Conservation (phyloP, 2,797 vertebrate species). For the Enteromius viviparus region DNA sequence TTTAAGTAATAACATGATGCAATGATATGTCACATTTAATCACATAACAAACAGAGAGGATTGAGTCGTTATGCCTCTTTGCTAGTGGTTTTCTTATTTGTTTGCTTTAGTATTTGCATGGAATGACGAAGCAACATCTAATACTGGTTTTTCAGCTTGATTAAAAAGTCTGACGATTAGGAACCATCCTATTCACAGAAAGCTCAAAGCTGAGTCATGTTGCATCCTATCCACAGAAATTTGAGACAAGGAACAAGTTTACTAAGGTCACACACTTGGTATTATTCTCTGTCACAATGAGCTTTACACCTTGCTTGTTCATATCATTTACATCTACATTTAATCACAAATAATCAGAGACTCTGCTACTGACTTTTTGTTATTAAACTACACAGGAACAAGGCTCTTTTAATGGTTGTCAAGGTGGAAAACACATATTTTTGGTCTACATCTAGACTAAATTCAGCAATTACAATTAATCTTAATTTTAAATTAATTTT, state of each 20-base stretch:
- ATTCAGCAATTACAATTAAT: neutral
- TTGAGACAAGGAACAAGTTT: constrained; percentile 74
- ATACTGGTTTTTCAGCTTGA: constrained; percentile 22
- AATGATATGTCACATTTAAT: constrained; percentile 23
- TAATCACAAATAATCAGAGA: neutral
- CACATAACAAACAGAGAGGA: constrained; percentile 51
- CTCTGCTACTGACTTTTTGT: neutral
- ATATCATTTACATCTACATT: neutral
- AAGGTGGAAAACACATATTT: neutral
- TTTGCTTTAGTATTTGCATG: constrained; percentile 63
- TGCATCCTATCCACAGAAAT: constrained; percentile 50
- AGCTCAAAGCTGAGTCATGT: constrained; percentile 54
- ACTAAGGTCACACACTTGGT: constrained; percentile 68
- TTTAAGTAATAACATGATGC: constrained; percentile 7
- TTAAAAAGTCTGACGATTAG: constrained; percentile 61
- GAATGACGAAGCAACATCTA: constrained; percentile 59
- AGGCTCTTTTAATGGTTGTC: neutral
- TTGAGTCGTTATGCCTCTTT: constrained; percentile 55
- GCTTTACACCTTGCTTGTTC: constrained; percentile 19
- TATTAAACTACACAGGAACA: neutral
- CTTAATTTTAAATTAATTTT: neutral
- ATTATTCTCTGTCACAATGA: constrained; percentile 64
- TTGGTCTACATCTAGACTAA: neutral
- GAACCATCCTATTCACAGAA: constrained; percentile 64
- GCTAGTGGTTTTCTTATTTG: constrained; percentile 53